Evolutionary conservation across 2,797 vertebrate species (phyloP), one percentile per base, ranked within the genome.

Genomic region (Lagorchestes hirsutus): DNA sequence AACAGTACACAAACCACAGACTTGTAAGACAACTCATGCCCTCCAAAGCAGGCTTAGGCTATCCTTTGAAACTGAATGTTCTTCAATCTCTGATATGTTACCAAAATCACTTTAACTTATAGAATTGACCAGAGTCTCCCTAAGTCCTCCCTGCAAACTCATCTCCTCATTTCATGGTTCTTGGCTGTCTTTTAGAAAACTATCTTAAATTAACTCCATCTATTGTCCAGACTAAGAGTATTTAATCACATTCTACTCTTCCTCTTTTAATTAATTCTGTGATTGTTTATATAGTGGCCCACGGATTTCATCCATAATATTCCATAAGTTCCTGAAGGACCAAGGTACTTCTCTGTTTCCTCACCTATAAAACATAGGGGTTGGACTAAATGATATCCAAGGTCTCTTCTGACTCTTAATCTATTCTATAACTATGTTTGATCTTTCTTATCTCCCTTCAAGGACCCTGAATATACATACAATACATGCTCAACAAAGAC

Each of bases 31-130:
- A 93, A 54, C 27, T 59, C 46, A 91, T 57, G 90, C 31, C 92
- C 50, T 55, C 52, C 13, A 52, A 94, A 92, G 90, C 40, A 58
- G 31, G 3, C 92, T 34, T 82, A 54, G 11, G 59, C 34, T 56
- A 34, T 11, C 55, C 31, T 46, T 87, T 87, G 22, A 91, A 62
- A 52, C 22, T 27, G 4, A n/a, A 90, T 91, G 54, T 74, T 74
- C 62, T 74, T 40, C 62, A 74, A 40, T 16, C 62, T 67, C 34
- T 18, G 62, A 40, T 14, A 40, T 4, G 67, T 87, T 54, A 94
- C 5, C 59, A 92, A 91, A 93, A 14, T 91, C 90, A 95, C 16
- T 16, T 93, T 90, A 1, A 93, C 82, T 74, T n/a, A 62, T 40
- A 92, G 34, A 59, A 5, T 16, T 46, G 91, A 91, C 14, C 92